Base-by-base conservation (phyloP, 92 coral and sea anemone species). In the Epizoanthus ramosus region DNA sequence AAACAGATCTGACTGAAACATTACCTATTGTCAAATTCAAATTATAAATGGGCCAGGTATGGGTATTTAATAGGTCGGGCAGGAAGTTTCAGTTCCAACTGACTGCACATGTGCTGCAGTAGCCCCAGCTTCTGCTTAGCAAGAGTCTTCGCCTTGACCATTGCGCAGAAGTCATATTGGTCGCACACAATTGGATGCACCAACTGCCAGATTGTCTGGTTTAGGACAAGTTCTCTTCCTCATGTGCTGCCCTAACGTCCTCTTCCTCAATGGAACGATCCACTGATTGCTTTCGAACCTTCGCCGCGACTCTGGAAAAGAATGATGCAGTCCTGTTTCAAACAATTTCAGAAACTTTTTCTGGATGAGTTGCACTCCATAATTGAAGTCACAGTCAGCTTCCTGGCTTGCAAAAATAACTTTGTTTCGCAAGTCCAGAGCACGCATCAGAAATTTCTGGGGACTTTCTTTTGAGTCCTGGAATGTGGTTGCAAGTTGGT, bases 381-480 rank as follows among this genome's bases (percentile, higher is more conserved):
- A 86, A 80, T 75, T 89, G 63, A 85, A 86, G 67, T 91, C 91
- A 28, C 93, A 83, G 85, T 89, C 87, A 5, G 87, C 92, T 45
- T 91, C 92, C 79, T 85, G 91, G 61, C 92, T 91, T 60, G 94
- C 90, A 45, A 88, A 88, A 8, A 75, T 22, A 13, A 88, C 94
- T 53, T 88, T 85, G 76, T 91, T 85, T 21, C 89, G 84, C 83
- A 80, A 75, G 70, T 88, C 92, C 66, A 91, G 22, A 0, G 76
- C 77, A 21, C 86, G 73, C 68, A 84, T 77, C 21, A 91, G 45
- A 73, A 88, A 88, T 70, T 88, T 87, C 57, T 91, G 91, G 1
- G 75, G 89, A 14, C 73, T 86, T 63, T 86, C 86, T 16, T 80
- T 80, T 65, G 84, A 85, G 19, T 81, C 81, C 73, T 86, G 89